These are phyloP conservation scores for Mormyrus proboscirostris DNA, from an alignment of 2,797 vertebrate genomes.

Conservation along the genomic window DNA sequence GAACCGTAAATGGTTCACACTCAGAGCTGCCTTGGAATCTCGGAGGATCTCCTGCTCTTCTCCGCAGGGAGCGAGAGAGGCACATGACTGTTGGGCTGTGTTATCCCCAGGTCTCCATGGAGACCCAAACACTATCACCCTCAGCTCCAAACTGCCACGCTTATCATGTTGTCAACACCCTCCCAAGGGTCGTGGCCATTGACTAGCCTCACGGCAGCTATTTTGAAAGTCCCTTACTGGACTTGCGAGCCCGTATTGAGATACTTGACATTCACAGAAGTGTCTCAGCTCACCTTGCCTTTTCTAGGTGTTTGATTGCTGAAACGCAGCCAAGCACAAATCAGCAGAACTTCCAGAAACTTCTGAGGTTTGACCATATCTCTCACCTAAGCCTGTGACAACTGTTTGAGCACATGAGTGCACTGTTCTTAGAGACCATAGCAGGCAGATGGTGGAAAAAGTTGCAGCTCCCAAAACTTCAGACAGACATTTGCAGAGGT, in stretches of 20 bases:
- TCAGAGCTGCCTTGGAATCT: neutral
- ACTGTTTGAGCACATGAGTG: neutral
- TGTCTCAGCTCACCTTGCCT: neutral
- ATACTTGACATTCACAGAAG: neutral
- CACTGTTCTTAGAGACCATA: neutral
- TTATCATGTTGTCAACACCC: slow-evolving; percentile 32
- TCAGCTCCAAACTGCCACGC: slow-evolving; percentile 34
- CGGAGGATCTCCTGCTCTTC: neutral
- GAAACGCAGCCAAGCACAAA: neutral
- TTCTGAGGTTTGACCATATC: neutral
- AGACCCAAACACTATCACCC: slow-evolving; percentile 29
- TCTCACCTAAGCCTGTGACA: neutral
- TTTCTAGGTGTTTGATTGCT: neutral
- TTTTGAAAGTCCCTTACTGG: slow-evolving; percentile 3
- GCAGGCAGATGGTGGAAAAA: neutral
- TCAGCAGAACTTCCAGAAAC: neutral
- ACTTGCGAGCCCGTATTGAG: slow-evolving; percentile 7
- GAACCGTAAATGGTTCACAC: slow-evolving; percentile 8
- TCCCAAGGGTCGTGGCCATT: neutral
- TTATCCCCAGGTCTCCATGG: slow-evolving; percentile 14
- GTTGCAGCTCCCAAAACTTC: neutral
- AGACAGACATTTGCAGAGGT: neutral
- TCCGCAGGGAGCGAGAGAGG: neutral
- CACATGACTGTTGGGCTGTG: neutral
- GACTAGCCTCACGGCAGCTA: slow-evolving; percentile 6